Percentiles rank a stretch among this genome's conserved stretches.
Evolutionary conservation across 1,140 invertebrate genomes (phyloP).

Genomic region (Yoshiicerus persimilis): DNA sequence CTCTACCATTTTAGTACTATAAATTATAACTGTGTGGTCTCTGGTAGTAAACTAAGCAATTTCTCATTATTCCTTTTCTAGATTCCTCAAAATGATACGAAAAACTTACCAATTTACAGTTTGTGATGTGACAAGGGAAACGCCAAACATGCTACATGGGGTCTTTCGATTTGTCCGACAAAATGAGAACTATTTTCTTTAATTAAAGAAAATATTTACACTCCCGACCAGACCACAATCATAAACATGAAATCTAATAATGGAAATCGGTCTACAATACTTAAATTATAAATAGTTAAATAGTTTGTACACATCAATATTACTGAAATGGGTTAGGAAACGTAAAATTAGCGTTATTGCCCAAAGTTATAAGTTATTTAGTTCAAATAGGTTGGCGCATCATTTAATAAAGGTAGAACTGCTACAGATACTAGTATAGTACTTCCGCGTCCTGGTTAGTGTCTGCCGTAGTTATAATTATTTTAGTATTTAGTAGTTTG

Average conservation of each 20-base stretch:
- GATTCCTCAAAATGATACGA: neutral
- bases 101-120: neutral
- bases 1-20: too few species aligned
- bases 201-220: neutral
- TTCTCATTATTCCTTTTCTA: neutral
- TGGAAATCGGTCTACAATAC: too few species aligned
- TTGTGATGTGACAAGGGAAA: neutral
- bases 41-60: neutral
- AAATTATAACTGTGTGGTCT: neutral
- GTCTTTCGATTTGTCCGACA: neutral
- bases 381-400: too few species aligned
- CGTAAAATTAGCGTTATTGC: too few species aligned
- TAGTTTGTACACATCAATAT: too few species aligned
- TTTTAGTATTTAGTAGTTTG: neutral
- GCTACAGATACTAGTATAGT: too few species aligned
- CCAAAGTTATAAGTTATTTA: too few species aligned
- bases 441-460: neutral
- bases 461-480: neutral
- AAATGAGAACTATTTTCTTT: neutral
- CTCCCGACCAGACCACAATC: neutral
- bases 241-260: too few species aligned
- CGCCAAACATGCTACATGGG: neutral
- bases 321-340: too few species aligned
- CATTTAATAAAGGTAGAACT: too few species aligned
- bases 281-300: too few species aligned